Evolutionary conservation across 64 coral and sea anemone species (phyloP).

Genomic region (Stylophora pistillata): DNA sequence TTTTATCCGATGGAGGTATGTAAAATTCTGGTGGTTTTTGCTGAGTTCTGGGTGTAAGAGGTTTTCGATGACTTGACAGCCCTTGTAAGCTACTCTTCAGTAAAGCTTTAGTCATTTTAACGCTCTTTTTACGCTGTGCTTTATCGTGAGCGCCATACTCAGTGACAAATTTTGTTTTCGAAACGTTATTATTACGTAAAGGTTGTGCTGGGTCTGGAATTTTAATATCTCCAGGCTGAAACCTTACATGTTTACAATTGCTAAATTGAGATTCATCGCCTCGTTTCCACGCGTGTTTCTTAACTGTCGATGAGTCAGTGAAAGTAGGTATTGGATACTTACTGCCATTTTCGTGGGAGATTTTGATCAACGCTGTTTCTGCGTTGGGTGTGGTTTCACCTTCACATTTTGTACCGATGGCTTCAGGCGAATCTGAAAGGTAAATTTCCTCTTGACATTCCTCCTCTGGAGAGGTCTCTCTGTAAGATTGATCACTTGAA

Average conservation of each 20-base stretch:
- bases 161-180: not conserved
- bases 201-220: not conserved
- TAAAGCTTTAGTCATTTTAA: not conserved
- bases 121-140: not conserved
- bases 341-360: not conserved
- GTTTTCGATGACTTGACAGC: slow-evolving; percentile 10
- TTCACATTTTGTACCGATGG: not conserved
- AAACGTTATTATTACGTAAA: not conserved
- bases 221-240: no score
- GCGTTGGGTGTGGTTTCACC: not conserved
- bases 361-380: not conserved
- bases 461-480: not conserved
- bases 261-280: not conserved
- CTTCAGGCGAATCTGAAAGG: not conserved
- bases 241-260: no score
- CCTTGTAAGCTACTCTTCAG: slow-evolving; percentile 29
- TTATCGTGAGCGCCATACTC: not conserved
- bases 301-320: no score
- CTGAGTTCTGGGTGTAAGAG: not conserved
- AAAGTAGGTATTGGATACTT: not conserved
- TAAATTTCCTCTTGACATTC: not conserved
- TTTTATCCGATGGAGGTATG: not conserved
- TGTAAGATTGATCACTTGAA: not conserved
- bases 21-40: not conserved
- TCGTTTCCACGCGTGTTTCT: not conserved